Percentiles rank a stretch among this genome's conserved stretches.
phyloP scores from a whole-genome alignment of 2,888 invertebrate species.

The Osmoderma eremita region DNA sequence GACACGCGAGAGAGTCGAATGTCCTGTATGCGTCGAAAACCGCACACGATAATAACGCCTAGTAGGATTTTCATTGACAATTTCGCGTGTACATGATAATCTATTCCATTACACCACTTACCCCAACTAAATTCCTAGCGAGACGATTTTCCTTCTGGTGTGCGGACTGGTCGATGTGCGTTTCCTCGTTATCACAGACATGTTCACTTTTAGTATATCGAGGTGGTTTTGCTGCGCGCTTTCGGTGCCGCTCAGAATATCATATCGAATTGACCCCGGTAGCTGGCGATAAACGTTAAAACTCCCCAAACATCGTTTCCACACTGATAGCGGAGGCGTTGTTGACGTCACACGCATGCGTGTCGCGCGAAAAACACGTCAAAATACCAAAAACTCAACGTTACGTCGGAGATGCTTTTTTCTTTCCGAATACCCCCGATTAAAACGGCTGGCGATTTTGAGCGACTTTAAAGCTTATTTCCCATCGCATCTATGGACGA shows the following conservation, averaged over 20 bases:
- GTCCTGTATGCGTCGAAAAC: neutral
- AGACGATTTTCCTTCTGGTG: conserved; percentile 30
- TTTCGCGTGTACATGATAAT: neutral
- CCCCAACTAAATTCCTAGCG: conserved; percentile 32
- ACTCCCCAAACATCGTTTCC: conserved; percentile 57
- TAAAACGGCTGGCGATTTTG: neutral
- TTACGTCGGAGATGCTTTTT: conserved; percentile 24
- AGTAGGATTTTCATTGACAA: conserved; percentile 30
- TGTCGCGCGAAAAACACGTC: conserved; percentile 32
- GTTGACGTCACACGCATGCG: conserved; percentile 59
- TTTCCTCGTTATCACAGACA: conserved; percentile 55
- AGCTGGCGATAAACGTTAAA: conserved; percentile 38
- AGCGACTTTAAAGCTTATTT: neutral
- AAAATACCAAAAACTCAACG: conserved; percentile 32
- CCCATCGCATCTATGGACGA: neutral
- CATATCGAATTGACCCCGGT: conserved; percentile 48
- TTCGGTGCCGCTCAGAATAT: conserved; percentile 30
- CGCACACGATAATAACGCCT: conserved; percentile 3
- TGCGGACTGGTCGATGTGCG: conserved; percentile 31
- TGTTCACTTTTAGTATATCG: conserved; percentile 48
- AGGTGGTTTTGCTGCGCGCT: conserved; percentile 32
- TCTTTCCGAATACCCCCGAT: conserved; percentile 8
- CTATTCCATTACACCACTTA: conserved; percentile 12
- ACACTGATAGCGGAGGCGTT: conserved; percentile 61
- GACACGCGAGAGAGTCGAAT: conserved; percentile 34